Conservation (phyloP, 2,113 vertebrate genomes). For the Leiothrix lutea region DNA sequence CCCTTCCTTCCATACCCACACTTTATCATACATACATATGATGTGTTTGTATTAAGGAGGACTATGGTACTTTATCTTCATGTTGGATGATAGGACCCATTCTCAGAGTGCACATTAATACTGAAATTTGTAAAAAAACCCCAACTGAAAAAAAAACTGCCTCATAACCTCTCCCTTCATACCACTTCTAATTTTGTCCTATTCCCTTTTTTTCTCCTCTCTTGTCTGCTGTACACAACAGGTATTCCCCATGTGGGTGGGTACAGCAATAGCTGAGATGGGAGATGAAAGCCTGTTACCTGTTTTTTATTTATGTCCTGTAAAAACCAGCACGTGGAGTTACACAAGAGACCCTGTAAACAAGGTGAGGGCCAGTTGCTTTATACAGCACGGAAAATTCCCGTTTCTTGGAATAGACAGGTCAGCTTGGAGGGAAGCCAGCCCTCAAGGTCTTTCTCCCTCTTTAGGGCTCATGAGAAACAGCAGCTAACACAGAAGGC, state of each 20-base stretch:
- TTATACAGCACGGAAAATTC: conserved; percentile 53
- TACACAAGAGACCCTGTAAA: conserved; percentile 16
- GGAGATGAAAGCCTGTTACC: neutral
- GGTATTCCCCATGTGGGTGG: neutral
- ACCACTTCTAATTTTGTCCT: neutral
- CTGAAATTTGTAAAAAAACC: neutral
- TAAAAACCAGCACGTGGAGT: neutral
- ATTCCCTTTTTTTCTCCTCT: neutral
- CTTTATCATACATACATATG: neutral
- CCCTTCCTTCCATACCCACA: neutral
- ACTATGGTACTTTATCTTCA: neutral
- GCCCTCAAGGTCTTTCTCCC: conserved; percentile 23
- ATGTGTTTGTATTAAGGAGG: neutral
- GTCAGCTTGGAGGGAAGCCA: conserved; percentile 48
- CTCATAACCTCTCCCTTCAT: neutral
- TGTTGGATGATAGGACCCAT: neutral
- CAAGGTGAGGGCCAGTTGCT: conserved; percentile 11
- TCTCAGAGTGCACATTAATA: neutral
- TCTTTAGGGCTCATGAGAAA: conserved; percentile 14
- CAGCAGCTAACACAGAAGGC: neutral
- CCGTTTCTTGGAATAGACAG: conserved; percentile 34
- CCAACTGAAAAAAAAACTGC: neutral
- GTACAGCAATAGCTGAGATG: neutral
- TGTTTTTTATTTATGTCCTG: neutral
- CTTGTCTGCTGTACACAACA: neutral